phyloP scores from a whole-genome alignment of 2,113 vertebrate genomes.

The Cyrtonyx montezumae region DNA sequence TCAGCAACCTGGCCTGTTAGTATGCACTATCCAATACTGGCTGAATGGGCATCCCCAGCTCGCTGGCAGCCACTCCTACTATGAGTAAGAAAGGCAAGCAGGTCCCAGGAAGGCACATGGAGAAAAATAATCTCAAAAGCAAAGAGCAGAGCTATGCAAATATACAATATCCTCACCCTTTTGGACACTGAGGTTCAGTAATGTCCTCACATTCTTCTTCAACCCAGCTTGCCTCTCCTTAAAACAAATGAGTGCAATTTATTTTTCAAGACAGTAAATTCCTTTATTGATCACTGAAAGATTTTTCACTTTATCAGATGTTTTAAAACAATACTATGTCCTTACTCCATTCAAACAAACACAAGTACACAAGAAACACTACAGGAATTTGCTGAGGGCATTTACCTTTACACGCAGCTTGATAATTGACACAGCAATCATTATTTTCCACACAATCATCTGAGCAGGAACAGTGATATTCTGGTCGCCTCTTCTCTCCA shows the following conservation, averaged over 20 bases:
- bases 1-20: neutral
- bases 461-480: constrained; percentile 80
- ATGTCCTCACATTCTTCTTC: constrained; percentile 80
- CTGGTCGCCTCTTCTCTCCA: constrained; percentile 79
- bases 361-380: neutral
- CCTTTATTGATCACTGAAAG: neutral
- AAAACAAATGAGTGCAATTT: constrained; percentile 58
- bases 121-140: constrained; percentile 4
- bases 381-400: neutral
- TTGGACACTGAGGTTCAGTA: constrained; percentile 77
- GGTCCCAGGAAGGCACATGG: neutral
- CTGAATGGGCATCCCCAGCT: neutral
- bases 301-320: neutral
- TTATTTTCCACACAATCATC: constrained; percentile 77
- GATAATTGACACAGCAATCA: constrained; percentile 81
- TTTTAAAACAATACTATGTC: neutral
- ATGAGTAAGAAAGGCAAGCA: neutral
- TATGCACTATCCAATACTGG: neutral
- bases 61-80: neutral
- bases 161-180: constrained; percentile 76
- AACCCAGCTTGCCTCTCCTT: constrained; percentile 81
- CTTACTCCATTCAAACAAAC: neutral
- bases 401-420: constrained; percentile 77
- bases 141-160: constrained; percentile 40
- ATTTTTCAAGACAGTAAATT: constrained; percentile 32